Base-by-base conservation (phyloP, 2,113 vertebrate species). In the Coreoperca whiteheadi region DNA sequence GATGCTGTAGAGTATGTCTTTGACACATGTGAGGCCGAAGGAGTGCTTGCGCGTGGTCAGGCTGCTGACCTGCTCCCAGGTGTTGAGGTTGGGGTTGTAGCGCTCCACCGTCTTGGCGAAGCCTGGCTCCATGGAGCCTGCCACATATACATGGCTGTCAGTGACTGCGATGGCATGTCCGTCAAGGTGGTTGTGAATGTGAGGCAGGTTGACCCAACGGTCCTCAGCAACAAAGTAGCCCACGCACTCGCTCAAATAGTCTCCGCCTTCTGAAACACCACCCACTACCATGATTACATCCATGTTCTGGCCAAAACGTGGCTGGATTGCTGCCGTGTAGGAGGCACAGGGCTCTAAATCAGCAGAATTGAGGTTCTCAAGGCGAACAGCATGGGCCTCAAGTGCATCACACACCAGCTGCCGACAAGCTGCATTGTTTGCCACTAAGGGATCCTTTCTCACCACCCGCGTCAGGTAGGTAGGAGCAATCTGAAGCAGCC, bases 281-380 rank as follows among this genome's bases (percentile, higher is more conserved):
- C 98, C 98, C 1, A 99, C 96, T 8, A 99, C 98, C 97, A 99
- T 97, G 88, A 99, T 98, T n/a, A 99, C 97, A 0, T 99, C 98
- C 98, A 99, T 99, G 90, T 98, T 99, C 87, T 99, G 97, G 28
- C 98, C 97, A 0, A 97, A 97, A 7, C 98, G 97, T 0, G 98
- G 98, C 92, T 97, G 89, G 39, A 95, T 86, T 0, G 95, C 84
- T 0, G 88, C 84, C 4, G 92, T 69, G 0, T 95, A 93, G 1
- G 95, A 95, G 0, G 96, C 25, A 0, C 94, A 84, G 39, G 95
- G 94, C 68, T 97, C 96, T 0, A 96, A 80, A 1, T 96, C 95
- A 4, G 96, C 95, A 0, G 96, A 94, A 76, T 97, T 97, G 48
- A 96, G 86, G 91, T 95, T 97, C 93, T 98, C 97, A 0, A 95